Conservation (phyloP, 1,140 invertebrate species). For the Hetaerina americana region DNA sequence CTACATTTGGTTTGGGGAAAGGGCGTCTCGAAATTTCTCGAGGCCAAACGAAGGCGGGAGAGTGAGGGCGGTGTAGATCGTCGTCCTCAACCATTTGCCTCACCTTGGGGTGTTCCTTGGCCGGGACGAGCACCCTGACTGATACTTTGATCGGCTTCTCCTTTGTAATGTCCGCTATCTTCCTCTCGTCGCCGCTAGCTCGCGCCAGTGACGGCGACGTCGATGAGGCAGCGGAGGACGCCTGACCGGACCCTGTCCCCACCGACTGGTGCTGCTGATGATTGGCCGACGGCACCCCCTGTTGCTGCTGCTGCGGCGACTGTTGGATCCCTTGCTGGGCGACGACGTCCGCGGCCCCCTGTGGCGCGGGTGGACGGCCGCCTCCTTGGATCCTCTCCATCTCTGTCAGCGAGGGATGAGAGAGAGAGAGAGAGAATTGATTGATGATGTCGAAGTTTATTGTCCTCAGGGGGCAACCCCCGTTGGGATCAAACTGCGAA, state of each 20-base stretch:
- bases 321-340: not conserved
- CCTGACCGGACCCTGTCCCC: not conserved
- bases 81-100: no score
- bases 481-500: no score
- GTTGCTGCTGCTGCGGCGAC: not conserved
- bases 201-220: not conserved
- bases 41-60: no score
- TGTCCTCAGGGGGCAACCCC: no score
- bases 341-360: not conserved
- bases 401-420: no score
- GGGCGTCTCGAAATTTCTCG: no score
- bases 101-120: conserved; percentile 34
- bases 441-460: no score
- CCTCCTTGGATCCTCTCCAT: not conserved
- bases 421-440: no score
- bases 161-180: conserved; percentile 28
- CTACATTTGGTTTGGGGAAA: no score
- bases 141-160: conserved; percentile 30
- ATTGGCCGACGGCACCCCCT: no score
- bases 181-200: conserved; percentile 7
- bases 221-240: not conserved
- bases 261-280: not conserved
- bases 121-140: conserved; percentile 29
- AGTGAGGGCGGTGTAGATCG: no score
- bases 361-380: not conserved